Conservation (phyloP, 2,113 vertebrate genomes). For the Glaucidium brasilianum region DNA sequence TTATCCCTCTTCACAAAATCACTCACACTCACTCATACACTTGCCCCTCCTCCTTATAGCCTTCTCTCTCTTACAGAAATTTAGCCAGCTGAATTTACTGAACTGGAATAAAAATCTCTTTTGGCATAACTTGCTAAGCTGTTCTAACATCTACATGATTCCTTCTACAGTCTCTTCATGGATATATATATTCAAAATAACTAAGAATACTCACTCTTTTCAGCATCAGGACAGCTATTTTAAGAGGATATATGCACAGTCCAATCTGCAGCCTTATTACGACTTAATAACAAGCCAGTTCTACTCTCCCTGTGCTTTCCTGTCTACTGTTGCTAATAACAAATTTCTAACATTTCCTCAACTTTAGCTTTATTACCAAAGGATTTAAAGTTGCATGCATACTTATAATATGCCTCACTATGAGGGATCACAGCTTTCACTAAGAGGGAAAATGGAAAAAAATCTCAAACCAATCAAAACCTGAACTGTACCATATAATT, state of each 20-base stretch:
- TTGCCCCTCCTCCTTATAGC: not conserved
- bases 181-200: not conserved
- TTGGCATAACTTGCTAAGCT: not conserved
- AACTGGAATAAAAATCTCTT: not conserved
- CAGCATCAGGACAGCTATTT: not conserved
- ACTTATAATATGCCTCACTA: not conserved
- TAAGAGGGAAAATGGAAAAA: not conserved
- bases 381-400: not conserved
- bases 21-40: not conserved
- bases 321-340: not conserved
- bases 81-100: not conserved
- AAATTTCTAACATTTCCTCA: not conserved
- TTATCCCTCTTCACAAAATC: conserved; percentile 1
- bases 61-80: not conserved
- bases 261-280: not conserved
- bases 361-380: not conserved
- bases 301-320: not conserved
- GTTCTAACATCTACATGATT: not conserved
- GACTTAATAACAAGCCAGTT: not conserved
- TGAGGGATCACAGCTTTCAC: not conserved
- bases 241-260: not conserved
- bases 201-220: not conserved
- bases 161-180: not conserved
- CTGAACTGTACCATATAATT: not conserved
- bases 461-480: not conserved